A percentile compares a stretch with the other conserved stretches of the same genome.
These are phyloP conservation scores for Virgularia gustaviana DNA, from an alignment of 92 coral and sea anemone genomes.

Conservation along the genomic window DNA sequence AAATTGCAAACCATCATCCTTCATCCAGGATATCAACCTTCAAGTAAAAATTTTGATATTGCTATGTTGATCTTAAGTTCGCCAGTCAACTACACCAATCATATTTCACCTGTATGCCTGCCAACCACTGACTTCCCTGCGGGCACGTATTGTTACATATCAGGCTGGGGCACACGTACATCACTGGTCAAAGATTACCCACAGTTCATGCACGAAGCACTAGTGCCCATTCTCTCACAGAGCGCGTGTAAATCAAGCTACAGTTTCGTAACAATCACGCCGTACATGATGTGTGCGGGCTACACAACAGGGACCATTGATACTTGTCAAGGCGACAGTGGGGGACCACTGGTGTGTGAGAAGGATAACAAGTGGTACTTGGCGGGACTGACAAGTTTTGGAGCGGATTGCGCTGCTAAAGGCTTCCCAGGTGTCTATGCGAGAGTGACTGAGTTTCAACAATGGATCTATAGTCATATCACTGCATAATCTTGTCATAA, in stretches of 20 bases:
- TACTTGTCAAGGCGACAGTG: slow-evolving; percentile 92
- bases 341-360: slow-evolving; percentile 90
- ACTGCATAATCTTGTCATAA: not conserved
- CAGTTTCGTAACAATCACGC: slow-evolving; percentile 36
- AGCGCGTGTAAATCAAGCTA: slow-evolving; percentile 50
- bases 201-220: slow-evolving; percentile 70
- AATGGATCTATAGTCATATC: slow-evolving; percentile 28
- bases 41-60: slow-evolving; percentile 62
- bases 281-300: slow-evolving; percentile 94
- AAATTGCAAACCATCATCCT: slow-evolving; percentile 35
- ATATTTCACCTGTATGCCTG: slow-evolving; percentile 74
- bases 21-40: slow-evolving; percentile 50
- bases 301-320: slow-evolving; percentile 59
- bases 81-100: slow-evolving; percentile 53
- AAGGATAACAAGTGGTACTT: slow-evolving; percentile 71
- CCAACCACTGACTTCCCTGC: slow-evolving; percentile 61
- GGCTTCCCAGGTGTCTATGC: slow-evolving; percentile 90
- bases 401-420: slow-evolving; percentile 63
- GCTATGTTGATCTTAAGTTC: slow-evolving; percentile 67
- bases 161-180: slow-evolving; percentile 81
- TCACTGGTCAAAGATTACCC: slow-evolving; percentile 38
- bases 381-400: slow-evolving; percentile 88
- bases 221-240: slow-evolving; percentile 62
- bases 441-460: slow-evolving; percentile 40
- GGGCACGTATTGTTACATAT: slow-evolving; percentile 66